Percentiles rank a stretch among this genome's conserved stretches.
phyloP scores from a whole-genome alignment of 2,888 invertebrate species.

The Drosophila ochracea region DNA sequence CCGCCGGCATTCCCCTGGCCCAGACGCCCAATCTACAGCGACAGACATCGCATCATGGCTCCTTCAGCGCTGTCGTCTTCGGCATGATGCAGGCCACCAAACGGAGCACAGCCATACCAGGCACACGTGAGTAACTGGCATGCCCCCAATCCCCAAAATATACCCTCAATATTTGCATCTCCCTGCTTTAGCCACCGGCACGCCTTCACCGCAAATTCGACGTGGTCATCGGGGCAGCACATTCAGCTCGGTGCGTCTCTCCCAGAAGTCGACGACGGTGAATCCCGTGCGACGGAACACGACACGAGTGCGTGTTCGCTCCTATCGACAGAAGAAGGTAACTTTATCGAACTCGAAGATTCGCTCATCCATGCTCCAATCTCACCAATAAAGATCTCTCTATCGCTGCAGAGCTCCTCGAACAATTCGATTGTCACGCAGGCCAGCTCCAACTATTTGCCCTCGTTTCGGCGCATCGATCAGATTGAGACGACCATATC shows the following conservation, averaged over 20 bases:
- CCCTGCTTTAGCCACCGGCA: constrained; percentile 81
- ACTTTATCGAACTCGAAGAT: background rate
- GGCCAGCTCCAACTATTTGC: constrained; percentile 82
- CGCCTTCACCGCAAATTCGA: constrained; percentile 85
- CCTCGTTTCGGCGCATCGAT: constrained; percentile 84
- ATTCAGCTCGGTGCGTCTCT: constrained; percentile 87
- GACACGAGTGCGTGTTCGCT: constrained; percentile 86
- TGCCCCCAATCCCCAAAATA: background rate
- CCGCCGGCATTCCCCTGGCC: constrained; percentile 85
- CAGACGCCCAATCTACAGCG: constrained; percentile 87
- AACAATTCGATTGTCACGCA: constrained; percentile 84
- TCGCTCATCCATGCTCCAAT: background rate
- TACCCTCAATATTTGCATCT: background rate
- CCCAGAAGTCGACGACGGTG: constrained; percentile 85
- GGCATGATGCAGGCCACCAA: constrained; percentile 92
- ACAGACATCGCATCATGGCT: constrained; percentile 90
- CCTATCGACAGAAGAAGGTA: constrained; percentile 85
- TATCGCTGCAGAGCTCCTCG: constrained; percentile 81
- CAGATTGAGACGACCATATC: constrained; percentile 83
- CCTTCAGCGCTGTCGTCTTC: constrained; percentile 94
- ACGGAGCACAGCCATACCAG: constrained; percentile 83
- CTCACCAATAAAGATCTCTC: constrained; percentile 11
- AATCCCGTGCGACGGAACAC: constrained; percentile 87
- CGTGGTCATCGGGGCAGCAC: constrained; percentile 85
- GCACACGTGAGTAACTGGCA: constrained; percentile 82